phyloP scores from a whole-genome alignment of 2,797 vertebrate species.

The Parauchenoglanis punctatus region DNA sequence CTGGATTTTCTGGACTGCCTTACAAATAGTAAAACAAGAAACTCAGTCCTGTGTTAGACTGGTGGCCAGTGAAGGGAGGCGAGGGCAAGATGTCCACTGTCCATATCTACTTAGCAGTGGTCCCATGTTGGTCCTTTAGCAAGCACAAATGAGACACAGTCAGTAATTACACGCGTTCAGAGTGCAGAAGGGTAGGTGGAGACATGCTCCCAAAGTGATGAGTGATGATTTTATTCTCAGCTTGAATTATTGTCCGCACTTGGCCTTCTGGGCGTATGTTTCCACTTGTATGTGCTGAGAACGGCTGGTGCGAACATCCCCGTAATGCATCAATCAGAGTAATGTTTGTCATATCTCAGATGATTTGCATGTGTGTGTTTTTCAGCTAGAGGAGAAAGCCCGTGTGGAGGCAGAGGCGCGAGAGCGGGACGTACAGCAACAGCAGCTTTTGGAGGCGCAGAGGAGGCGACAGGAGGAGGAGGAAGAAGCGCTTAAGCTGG shows the following conservation, averaged over 20 bases:
- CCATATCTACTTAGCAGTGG: not conserved
- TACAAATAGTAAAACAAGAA: not conserved
- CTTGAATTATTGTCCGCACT: not conserved
- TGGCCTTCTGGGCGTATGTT: not conserved
- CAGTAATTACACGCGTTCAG: not conserved
- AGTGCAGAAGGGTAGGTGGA: not conserved
- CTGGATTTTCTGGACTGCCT: not conserved
- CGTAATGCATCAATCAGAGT: too few relatives aligned
- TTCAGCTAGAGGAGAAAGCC: conserved; percentile 94
- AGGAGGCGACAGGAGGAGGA: conserved; percentile 81
- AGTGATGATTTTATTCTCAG: not conserved
- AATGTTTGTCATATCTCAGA: too few relatives aligned
- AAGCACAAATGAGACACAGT: not conserved
- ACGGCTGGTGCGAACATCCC: not conserved
- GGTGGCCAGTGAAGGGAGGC: not conserved
- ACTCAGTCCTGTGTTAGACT: not conserved
- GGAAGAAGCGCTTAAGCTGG: conserved; percentile 85
- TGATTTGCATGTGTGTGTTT: not conserved
- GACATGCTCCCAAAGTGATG: not conserved
- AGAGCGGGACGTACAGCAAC: conserved; percentile 82
- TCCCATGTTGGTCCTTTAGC: not conserved
- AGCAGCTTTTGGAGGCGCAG: conserved; percentile 81
- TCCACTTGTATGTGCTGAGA: not conserved
- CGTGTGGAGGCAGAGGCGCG: conserved; percentile 88
- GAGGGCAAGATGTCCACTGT: not conserved